Percentiles rank a stretch among this genome's conserved stretches.
Conservation (phyloP, 2,797 vertebrate species). For the Mareca strepera region DNA sequence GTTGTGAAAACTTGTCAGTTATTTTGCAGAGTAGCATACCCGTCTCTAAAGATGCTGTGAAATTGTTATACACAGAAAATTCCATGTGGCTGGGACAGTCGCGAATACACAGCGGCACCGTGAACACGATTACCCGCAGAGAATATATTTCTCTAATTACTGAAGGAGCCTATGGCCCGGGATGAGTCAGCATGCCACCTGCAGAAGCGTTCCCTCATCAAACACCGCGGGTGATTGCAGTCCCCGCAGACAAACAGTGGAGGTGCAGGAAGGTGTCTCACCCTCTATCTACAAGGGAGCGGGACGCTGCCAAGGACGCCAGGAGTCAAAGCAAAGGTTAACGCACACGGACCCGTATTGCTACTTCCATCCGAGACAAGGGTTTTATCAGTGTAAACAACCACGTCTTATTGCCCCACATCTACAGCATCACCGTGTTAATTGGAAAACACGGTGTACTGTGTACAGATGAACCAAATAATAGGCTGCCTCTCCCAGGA, state of each 20-base stretch:
- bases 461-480: not conserved
- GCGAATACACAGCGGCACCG: rapidly evolving
- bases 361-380: slow-evolving; percentile 44
- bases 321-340: slow-evolving; percentile 56
- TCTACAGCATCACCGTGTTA: not conserved
- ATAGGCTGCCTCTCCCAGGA: not conserved
- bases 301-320: slow-evolving; percentile 69
- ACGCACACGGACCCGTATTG: slow-evolving; percentile 30
- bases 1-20: not conserved
- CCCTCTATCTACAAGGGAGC: slow-evolving; percentile 51
- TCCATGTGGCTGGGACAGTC: not conserved
- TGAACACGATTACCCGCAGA: not conserved
- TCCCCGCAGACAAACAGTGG: slow-evolving; percentile 61
- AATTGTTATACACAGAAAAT: not conserved
- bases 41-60: not conserved
- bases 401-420: not conserved
- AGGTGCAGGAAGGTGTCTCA: slow-evolving; percentile 70
- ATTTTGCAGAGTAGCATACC: not conserved
- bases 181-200: not conserved
- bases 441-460: not conserved
- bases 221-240: slow-evolving; percentile 47
- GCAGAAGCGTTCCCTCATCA: slow-evolving; percentile 54
- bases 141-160: slow-evolving; percentile 33
- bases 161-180: slow-evolving; percentile 67
- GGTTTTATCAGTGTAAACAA: slow-evolving; percentile 34